Evolutionary conservation across 37 sponge, comb jelly and placozoan species (phyloP).

Genomic region (Amphimedon queenslandica): DNA sequence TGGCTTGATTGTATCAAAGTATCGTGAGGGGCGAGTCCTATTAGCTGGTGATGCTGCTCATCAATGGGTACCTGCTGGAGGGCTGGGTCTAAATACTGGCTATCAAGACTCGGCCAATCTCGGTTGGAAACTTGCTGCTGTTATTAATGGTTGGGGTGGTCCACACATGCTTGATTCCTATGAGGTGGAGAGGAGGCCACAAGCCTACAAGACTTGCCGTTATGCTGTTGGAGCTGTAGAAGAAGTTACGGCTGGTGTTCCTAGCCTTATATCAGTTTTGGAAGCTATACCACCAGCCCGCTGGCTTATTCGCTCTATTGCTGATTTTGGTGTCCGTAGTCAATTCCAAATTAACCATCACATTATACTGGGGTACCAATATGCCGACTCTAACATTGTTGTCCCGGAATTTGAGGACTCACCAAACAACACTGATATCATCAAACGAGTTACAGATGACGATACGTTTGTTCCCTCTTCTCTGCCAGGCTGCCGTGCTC

Average conservation of each 20-base stretch:
- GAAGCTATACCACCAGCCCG: not conserved
- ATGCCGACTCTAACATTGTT: constrained; percentile 55
- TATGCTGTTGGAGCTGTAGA: constrained; percentile 13
- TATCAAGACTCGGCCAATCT: constrained; percentile 59
- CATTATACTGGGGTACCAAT: constrained; percentile 62
- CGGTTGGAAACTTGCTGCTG: constrained; percentile 74
- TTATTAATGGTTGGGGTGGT: constrained; percentile 68
- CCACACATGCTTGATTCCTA: constrained; percentile 56
- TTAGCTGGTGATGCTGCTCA: constrained; percentile 80
- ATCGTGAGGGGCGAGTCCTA: constrained; percentile 55
- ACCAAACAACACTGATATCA: not conserved
- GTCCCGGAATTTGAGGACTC: constrained; percentile 31
- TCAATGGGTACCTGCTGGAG: constrained; percentile 80
- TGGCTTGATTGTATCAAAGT: constrained; percentile 51
- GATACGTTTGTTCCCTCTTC: constrained; percentile 32
- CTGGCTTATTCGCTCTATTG: not conserved
- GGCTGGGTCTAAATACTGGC: constrained; percentile 80
- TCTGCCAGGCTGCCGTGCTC: constrained; percentile 73
- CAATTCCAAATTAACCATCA: constrained; percentile 3
- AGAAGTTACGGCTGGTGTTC: not conserved
- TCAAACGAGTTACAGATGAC: not conserved
- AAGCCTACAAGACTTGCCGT: constrained; percentile 38
- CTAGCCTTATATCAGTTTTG: not conserved
- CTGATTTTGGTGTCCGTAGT: not conserved
- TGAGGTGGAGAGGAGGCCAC: constrained; percentile 40